phyloP scores from a whole-genome alignment of 2,888 invertebrate species.

The Liopterus haemorrhoidalis region DNA sequence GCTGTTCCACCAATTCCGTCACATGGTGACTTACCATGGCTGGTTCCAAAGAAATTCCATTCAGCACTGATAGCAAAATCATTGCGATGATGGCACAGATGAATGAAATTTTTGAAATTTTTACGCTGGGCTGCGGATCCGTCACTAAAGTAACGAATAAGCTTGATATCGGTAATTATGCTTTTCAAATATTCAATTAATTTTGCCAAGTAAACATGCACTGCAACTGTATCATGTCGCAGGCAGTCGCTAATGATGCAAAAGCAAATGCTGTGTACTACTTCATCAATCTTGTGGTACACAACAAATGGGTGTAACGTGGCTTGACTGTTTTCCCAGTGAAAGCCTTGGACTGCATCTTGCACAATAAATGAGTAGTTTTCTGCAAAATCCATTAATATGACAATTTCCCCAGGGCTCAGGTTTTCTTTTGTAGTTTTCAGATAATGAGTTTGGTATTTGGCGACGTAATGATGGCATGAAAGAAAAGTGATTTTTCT shows the following conservation, averaged over 20 bases:
- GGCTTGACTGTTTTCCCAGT: constrained; percentile 29
- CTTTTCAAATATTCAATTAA: no score
- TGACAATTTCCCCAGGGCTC: constrained; percentile 19
- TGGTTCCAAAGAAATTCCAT: constrained; percentile 5
- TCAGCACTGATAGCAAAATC: neutral
- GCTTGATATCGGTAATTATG: no score
- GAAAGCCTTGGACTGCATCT: constrained; percentile 26
- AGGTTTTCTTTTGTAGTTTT: constrained; percentile 25
- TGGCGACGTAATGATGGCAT: constrained; percentile 21
- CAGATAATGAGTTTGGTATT: constrained; percentile 26
- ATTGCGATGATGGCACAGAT: neutral
- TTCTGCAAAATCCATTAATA: constrained; percentile 31
- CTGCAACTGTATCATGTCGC: no score
- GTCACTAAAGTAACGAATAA: no score
- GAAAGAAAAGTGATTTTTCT: neutral
- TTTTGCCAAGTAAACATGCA: no score
- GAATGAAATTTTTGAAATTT: no score
- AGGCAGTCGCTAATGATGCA: no score
- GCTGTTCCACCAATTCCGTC: constrained; percentile 18
- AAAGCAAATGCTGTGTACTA: no score
- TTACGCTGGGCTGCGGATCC: no score
- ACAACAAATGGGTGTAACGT: constrained; percentile 28
- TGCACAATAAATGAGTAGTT: constrained; percentile 32
- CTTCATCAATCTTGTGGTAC: no score
- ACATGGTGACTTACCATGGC: constrained; percentile 19